These are phyloP conservation scores for Crotalus viridis DNA, from an alignment of 2,113 vertebrate genomes.

Conservation along the genomic window DNA sequence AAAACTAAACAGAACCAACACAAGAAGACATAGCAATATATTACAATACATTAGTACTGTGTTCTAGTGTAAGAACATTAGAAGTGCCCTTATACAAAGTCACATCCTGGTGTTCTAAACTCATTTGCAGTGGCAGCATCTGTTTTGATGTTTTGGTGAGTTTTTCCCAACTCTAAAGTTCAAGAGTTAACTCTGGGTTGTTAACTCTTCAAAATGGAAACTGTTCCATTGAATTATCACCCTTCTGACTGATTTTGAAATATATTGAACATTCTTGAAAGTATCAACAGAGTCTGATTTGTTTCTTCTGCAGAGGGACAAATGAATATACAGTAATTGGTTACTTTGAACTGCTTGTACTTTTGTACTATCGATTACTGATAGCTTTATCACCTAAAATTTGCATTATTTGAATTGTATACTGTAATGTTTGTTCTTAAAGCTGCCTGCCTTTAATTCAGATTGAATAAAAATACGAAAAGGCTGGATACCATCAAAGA, in stretches of 20 bases:
- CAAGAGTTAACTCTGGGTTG: not conserved
- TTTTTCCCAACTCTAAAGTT: not conserved
- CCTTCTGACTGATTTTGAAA: not conserved
- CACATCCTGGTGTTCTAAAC: not conserved
- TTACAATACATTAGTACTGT: not conserved
- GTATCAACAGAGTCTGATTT: not conserved
- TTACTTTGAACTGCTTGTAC: no score
- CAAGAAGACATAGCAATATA: no score
- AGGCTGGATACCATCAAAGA: no score
- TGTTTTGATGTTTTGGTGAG: not conserved
- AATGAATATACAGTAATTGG: not conserved
- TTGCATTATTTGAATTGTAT: no score
- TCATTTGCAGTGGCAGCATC: no score
- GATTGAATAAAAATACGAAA: no score
- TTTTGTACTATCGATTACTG: no score
- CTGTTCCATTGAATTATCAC: not conserved
- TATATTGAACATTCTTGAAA: not conserved
- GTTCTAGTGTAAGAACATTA: not conserved
- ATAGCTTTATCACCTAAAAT: no score
- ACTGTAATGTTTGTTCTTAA: no score
- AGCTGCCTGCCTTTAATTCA: no score
- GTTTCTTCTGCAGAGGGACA: not conserved
- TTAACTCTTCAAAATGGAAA: not conserved
- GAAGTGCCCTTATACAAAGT: not conserved
- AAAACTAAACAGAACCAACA: no score